Evolutionary conservation across 1,140 invertebrate genomes (phyloP), one percentile per base, ranked within the genome.

Genomic region (Magallana gigas): DNA sequence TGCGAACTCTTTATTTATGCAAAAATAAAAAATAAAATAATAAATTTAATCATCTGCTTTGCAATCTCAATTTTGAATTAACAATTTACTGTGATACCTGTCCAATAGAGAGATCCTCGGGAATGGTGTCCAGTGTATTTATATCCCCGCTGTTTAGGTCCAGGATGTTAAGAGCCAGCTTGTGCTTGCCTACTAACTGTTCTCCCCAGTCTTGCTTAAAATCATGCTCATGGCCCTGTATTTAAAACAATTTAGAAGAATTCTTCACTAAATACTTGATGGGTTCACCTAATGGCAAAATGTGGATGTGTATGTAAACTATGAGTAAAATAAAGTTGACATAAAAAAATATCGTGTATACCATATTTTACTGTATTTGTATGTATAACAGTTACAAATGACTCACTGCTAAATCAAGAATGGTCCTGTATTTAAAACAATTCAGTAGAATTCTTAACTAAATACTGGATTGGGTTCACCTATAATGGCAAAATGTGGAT

Each of bases 161-260:
- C 87, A 97, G 96, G 4, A 98, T 93, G 18, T 96, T 97, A 3
- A 98, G 92, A 0, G 97, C 96, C 1, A 97, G 96, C 83, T 96
- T 94, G 86, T 96, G 95, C 93, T 97, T 97, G 5, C 96, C 97
- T 81, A 96, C 96, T 82, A 98, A 92, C 93, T 97, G 96, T 94
- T 99, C 98, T 57, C 98, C 98, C 98, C 98, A 98, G 88, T 97
- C 96, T 92, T 97, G 96, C 84, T 95, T 95, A 91, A 96, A 97
- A 18, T 96, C 90, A 94, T 96, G 97, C 94, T 98, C 97, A 90
- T 97, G 96, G 57, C 97, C 97, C 97, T 97, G 90, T 95, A 1
- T 96, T 94, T 0, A 97, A 9, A 57, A 64, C 18, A 80, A 60
- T 4, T 48, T 0, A 48, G 2, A 2, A 48, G 36, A 48, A 48